phyloP scores from a whole-genome alignment of 2,797 vertebrate genomes.

The Netta rufina region DNA sequence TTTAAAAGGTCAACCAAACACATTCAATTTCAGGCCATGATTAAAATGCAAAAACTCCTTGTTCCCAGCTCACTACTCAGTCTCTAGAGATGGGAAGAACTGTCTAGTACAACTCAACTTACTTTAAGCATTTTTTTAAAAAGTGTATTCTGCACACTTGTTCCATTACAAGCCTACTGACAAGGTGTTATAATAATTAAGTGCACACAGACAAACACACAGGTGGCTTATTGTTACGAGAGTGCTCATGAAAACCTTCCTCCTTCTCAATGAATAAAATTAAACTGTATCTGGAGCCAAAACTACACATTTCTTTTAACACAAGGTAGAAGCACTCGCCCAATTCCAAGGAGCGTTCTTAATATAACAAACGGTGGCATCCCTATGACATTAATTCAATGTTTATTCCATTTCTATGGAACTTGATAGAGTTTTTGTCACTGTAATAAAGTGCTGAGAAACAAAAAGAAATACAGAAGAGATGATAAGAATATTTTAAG shows the following conservation, averaged over 20 bases:
- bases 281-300: conserved; percentile 7
- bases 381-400: neutral
- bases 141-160: neutral
- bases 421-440: neutral
- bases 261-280: conserved; percentile 29
- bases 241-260: neutral
- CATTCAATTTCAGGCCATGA: conserved; percentile 1
- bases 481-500: conserved; percentile 19
- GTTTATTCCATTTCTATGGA: conserved; percentile 7
- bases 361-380: neutral
- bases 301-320: conserved; percentile 32
- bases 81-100: neutral
- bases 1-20: conserved; percentile 43
- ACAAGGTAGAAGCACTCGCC: neutral
- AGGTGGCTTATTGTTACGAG: neutral
- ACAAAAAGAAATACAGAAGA: conserved; percentile 24
- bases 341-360: conserved; percentile 15
- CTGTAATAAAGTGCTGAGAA: neutral
- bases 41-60: conserved; percentile 25
- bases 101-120: neutral
- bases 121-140: neutral
- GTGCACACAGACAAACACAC: neutral
- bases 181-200: conserved; percentile 37
- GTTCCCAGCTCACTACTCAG: neutral
- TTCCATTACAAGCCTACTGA: conserved; percentile 29